Conservation (phyloP, 2,888 invertebrate species). For the Andrena flavipes region DNA sequence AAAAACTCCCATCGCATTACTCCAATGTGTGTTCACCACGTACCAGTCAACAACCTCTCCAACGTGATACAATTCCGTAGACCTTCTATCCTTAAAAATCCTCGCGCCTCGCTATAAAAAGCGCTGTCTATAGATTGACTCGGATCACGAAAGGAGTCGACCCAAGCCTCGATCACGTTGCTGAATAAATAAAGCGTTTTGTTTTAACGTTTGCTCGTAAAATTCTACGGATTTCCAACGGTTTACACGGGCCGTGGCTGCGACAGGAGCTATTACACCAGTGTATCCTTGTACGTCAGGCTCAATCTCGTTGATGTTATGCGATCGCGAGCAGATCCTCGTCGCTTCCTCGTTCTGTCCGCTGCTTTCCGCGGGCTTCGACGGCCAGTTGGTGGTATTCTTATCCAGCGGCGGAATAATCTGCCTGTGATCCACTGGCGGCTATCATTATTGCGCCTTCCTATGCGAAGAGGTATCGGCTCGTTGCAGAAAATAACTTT, state of each 20-base stretch:
- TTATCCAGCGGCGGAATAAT: conserved; percentile 12
- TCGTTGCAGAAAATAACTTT: conserved; percentile 6
- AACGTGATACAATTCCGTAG: background rate
- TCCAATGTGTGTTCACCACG: background rate
- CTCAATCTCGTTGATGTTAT: conserved; percentile 11
- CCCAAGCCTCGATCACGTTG: background rate
- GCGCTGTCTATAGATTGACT: background rate
- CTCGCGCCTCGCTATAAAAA: background rate
- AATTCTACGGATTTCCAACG: background rate
- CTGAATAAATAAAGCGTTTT: background rate
- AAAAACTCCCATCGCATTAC: background rate
- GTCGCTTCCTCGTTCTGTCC: background rate
- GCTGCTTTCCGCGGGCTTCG: background rate
- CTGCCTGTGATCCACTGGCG: background rate
- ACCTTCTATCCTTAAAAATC: background rate
- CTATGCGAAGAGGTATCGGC: background rate
- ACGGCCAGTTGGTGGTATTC: background rate
- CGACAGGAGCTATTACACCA: background rate
- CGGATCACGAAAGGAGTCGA: background rate
- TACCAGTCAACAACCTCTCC: background rate
- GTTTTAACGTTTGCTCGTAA: background rate
- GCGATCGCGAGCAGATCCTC: background rate
- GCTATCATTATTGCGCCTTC: conserved; percentile 1
- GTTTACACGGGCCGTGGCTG: background rate
- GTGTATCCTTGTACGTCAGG: background rate